Evolutionary conservation across 2,888 invertebrate genomes (phyloP).

Genomic region (Drosophila setosimentum): DNA sequence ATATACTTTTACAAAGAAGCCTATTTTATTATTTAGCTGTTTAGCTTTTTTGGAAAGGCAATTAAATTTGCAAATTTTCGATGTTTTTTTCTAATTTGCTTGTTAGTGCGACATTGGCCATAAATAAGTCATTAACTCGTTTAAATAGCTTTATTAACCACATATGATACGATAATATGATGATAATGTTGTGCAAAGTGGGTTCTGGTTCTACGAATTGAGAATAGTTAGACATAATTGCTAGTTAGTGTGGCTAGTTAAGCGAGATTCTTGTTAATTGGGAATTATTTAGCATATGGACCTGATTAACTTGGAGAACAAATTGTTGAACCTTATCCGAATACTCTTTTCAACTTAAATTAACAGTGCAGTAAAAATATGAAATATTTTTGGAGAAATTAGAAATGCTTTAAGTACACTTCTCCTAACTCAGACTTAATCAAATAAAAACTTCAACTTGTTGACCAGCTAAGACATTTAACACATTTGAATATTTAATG

Average conservation of each 20-base stretch:
- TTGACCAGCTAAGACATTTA: neutral
- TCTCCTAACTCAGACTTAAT: neutral
- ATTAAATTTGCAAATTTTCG: conserved; percentile 70
- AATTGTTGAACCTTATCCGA: neutral
- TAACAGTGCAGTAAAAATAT: neutral
- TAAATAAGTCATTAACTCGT: conserved; percentile 77
- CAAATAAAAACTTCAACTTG: neutral
- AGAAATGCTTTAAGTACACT: neutral
- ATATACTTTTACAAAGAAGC: conserved; percentile 10
- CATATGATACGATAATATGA: conserved; percentile 48
- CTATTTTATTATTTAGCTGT: conserved; percentile 21
- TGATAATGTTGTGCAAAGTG: conserved; percentile 9
- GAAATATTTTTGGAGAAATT: neutral
- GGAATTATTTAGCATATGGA: neutral
- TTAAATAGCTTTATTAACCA: conserved; percentile 74
- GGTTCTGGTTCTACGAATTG: conserved; percentile 19
- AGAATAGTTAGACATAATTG: conserved; percentile 32
- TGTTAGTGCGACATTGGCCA: conserved; percentile 42
- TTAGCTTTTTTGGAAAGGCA: conserved; percentile 33
- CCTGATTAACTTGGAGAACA: neutral
- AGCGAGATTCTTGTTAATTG: neutral
- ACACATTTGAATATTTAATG: neutral
- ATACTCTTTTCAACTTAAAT: neutral
- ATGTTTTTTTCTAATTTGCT: conserved; percentile 42
- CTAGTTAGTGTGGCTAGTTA: conserved; percentile 15